A percentile compares a stretch with the other conserved stretches of the same genome.
These are phyloP conservation scores for Tinamus major DNA, from an alignment of 2,797 vertebrate species.

Conservation along the genomic window DNA sequence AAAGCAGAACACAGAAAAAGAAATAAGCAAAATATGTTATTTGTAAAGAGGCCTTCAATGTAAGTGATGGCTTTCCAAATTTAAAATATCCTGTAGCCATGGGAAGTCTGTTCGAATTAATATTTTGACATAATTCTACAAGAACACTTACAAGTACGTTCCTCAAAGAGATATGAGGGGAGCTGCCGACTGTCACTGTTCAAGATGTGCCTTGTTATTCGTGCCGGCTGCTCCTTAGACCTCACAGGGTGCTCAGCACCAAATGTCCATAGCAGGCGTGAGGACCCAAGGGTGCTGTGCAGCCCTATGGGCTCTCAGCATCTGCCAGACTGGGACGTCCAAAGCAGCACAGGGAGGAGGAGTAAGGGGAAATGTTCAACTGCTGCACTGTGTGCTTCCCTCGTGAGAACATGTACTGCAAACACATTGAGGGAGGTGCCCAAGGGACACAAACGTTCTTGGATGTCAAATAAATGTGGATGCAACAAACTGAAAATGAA, in stretches of 20 bases:
- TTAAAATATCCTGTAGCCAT: neutral
- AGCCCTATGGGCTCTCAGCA: neutral
- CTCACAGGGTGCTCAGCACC: neutral
- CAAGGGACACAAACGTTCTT: slow-evolving; percentile 62
- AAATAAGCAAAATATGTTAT: neutral
- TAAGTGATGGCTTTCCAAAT: neutral
- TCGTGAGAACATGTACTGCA: slow-evolving; percentile 42
- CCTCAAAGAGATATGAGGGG: neutral
- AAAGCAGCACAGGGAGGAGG: neutral
- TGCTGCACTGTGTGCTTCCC: slow-evolving; percentile 21
- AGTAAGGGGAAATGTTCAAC: neutral
- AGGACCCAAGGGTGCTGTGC: neutral
- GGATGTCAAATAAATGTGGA: slow-evolving; percentile 71
- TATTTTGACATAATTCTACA: slow-evolving; percentile 22
- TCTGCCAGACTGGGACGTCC: neutral
- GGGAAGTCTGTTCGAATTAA: slow-evolving; percentile 25
- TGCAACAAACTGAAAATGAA: slow-evolving; percentile 58
- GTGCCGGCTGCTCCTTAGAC: neutral
- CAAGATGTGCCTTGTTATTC: neutral
- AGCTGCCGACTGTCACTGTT: slow-evolving; percentile 30
- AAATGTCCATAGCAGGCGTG: neutral
- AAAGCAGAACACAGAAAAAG: neutral
- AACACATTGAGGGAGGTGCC: slow-evolving; percentile 52
- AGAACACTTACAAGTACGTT: neutral
- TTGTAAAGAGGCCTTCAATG: neutral